Evolutionary conservation across 1,140 invertebrate genomes (phyloP).

Genomic region (Sweltsa coloradensis): DNA sequence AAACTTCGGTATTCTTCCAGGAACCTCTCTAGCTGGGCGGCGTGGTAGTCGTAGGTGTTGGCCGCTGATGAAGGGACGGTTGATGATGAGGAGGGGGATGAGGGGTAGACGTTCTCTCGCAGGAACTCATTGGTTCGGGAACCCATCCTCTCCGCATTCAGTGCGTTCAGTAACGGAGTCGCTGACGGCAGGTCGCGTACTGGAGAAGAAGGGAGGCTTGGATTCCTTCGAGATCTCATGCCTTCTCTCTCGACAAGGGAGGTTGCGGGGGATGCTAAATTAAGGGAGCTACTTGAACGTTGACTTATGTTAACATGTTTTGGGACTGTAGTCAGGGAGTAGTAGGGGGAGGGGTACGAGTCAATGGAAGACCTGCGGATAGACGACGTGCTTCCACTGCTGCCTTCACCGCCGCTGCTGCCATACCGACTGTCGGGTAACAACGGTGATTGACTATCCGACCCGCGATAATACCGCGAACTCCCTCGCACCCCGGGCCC

Average conservation of each 20-base stretch:
- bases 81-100: slow-evolving; percentile 15
- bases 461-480: slow-evolving; percentile 34
- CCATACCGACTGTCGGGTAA: slow-evolving; percentile 36
- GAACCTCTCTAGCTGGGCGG: slow-evolving; percentile 60
- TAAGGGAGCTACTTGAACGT: slow-evolving; percentile 17
- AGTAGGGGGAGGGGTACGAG: slow-evolving; percentile 18
- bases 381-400: slow-evolving; percentile 8
- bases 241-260: neutral
- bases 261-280: slow-evolving; percentile 9
- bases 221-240: slow-evolving; percentile 11
- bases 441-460: slow-evolving; percentile 54
- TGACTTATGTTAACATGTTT: neutral
- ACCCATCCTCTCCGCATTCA: too few species aligned
- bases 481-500: slow-evolving; percentile 10
- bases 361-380: slow-evolving; percentile 14
- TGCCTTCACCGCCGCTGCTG: slow-evolving; percentile 32
- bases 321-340: neutral
- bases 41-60: slow-evolving; percentile 54
- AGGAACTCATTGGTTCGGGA: too few species aligned
- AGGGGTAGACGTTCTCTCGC: neutral
- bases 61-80: slow-evolving; percentile 11
- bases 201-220: slow-evolving; percentile 27
- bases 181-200: slow-evolving; percentile 15
- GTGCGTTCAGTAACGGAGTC: too few species aligned
- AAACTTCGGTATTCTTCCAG: slow-evolving; percentile 61